Percentiles rank a stretch among this genome's conserved stretches.
Conservation (phyloP, 35 echinoderm and acorn worm genomes). For the Ptychodera flava region DNA sequence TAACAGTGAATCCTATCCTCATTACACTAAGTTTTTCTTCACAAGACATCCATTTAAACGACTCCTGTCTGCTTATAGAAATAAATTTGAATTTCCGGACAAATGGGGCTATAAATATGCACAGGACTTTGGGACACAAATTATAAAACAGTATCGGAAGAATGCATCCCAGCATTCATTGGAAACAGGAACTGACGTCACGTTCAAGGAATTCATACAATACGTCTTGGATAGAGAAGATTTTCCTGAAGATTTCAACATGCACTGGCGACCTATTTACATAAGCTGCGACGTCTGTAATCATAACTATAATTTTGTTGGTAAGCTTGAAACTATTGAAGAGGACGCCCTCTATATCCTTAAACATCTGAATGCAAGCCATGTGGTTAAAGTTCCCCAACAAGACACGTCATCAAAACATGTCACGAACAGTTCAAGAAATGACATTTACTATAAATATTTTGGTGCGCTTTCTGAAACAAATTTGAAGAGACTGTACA, state of each 20-base stretch:
- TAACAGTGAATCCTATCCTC: background rate
- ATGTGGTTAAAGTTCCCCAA: background rate
- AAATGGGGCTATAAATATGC: conserved; percentile 42
- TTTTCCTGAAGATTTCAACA: conserved; percentile 28
- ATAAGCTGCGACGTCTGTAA: conserved; percentile 70
- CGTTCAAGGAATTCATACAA: conserved; percentile 74
- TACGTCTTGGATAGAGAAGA: conserved; percentile 29
- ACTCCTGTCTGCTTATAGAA: conserved; percentile 70
- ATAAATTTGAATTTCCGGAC: conserved; percentile 60
- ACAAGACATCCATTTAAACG: conserved; percentile 76
- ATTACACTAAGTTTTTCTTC: conserved; percentile 83
- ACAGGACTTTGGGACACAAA: conserved; percentile 71
- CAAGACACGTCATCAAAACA: background rate
- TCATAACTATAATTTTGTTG: conserved; percentile 61
- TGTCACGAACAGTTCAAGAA: conserved; percentile 65
- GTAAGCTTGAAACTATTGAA: conserved; percentile 48
- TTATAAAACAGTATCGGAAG: conserved; percentile 57
- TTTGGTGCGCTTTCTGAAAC: conserved; percentile 38
- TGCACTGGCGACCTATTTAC: conserved; percentile 73
- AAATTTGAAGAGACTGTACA: conserved; percentile 54
- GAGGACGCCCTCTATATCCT: conserved; percentile 54
- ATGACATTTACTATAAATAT: conserved; percentile 38
- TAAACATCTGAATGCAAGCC: background rate
- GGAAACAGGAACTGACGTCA: conserved; percentile 59
- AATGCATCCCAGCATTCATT: conserved; percentile 36